These are phyloP conservation scores for Dunckerocampus dactyliophorus DNA, from an alignment of 2,113 vertebrate genomes.

Conservation along the genomic window DNA sequence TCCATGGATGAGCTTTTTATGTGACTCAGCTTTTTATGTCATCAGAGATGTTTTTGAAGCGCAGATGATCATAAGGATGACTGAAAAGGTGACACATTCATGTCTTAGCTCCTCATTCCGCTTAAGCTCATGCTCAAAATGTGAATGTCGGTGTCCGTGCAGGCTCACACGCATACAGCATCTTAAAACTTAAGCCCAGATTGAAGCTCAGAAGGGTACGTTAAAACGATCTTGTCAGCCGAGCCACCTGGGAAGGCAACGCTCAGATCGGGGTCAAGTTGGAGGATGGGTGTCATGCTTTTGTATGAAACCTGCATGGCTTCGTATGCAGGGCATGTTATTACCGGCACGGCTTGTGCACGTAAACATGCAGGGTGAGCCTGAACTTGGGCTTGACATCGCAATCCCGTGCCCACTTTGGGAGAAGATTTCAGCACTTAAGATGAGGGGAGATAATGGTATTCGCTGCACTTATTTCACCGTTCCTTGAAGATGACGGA, in stretches of 20 bases:
- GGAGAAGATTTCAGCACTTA: constrained; percentile 41
- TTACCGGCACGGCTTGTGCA: constrained; percentile 14
- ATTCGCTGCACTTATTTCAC: constrained; percentile 44
- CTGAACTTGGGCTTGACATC: neutral
- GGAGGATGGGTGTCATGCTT: constrained; percentile 35
- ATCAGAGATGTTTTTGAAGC: neutral
- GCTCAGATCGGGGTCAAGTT: constrained; percentile 38
- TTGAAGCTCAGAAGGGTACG: no score
- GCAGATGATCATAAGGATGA: neutral
- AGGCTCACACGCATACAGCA: neutral
- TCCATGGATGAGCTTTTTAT: neutral
- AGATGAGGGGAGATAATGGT: constrained; percentile 15
- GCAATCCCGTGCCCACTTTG: constrained; percentile 20
- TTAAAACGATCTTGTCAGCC: constrained; percentile 55
- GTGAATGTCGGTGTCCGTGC: no score
- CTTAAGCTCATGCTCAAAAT: no score
- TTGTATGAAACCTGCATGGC: constrained; percentile 25
- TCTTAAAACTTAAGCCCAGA: neutral
- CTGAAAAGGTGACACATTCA: neutral
- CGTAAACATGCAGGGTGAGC: constrained; percentile 4
- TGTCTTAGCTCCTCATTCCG: no score
- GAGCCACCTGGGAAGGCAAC: constrained; percentile 57
- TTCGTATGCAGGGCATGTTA: no score
- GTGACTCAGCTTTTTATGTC: no score
- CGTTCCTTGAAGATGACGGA: constrained; percentile 43